These are phyloP conservation scores for Bembecia ichneumoniformis DNA, from an alignment of 2,888 invertebrate species.

Conservation along the genomic window DNA sequence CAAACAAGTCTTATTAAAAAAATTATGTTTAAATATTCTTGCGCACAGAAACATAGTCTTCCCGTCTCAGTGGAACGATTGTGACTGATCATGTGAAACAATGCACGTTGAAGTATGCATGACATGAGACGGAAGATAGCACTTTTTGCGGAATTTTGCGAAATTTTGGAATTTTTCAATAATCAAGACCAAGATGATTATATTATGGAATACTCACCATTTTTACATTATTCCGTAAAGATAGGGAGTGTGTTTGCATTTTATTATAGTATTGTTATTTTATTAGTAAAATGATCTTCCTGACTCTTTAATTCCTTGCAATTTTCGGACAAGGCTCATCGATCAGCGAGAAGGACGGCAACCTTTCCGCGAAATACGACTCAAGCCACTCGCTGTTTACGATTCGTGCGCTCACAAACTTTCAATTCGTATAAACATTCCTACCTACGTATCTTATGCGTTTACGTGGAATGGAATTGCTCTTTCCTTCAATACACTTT, in stretches of 20 bases:
- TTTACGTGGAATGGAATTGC: background rate
- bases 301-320: conserved; percentile 1
- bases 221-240: too few species aligned
- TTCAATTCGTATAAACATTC: conserved; percentile 20
- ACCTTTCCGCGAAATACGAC: conserved; percentile 54
- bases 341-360: conserved; percentile 53
- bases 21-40: too few species aligned
- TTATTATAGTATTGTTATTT: too few species aligned
- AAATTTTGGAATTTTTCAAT: background rate
- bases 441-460: background rate
- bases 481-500: background rate
- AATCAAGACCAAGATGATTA: background rate
- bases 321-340: conserved; percentile 31
- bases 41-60: too few species aligned
- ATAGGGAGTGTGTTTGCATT: too few species aligned
- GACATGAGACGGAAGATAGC: too few species aligned
- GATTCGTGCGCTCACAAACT: conserved; percentile 28
- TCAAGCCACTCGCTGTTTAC: conserved; percentile 37
- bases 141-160: too few species aligned
- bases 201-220: background rate
- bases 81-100: too few species aligned
- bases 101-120: too few species aligned
- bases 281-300: too few species aligned
- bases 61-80: too few species aligned
- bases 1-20: too few species aligned